Conservation (phyloP, 2,797 vertebrate species). For the Acanthurus tractus region DNA sequence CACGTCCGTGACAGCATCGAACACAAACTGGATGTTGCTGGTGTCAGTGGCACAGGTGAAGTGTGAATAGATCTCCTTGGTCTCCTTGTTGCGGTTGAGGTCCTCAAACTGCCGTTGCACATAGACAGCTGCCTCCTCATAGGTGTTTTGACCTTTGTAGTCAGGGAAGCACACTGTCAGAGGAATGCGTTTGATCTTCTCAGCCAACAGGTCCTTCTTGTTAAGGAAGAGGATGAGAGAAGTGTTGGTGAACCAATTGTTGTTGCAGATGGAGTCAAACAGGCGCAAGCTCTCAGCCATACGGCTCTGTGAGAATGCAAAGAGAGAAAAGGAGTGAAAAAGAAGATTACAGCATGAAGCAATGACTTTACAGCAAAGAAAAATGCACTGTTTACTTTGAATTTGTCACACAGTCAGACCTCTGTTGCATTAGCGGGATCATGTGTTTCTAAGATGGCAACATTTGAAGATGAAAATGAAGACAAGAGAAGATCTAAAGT, state of each 20-base stretch:
- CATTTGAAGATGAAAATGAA: conserved; percentile 32
- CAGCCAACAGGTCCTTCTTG: conserved; percentile 99
- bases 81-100: conserved; percentile 99
- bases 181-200: conserved; percentile 98
- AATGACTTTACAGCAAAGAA: conserved; percentile 8
- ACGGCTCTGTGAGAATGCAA: conserved; percentile 78
- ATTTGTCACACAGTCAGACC: conserved; percentile 50
- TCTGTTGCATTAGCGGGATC: conserved; percentile 74
- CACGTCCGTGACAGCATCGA: conserved; percentile 99
- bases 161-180: conserved; percentile 97
- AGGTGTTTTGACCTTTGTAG: conserved; percentile 99
- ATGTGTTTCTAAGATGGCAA: conserved; percentile 5
- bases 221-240: conserved; percentile 99
- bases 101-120: conserved; percentile 99
- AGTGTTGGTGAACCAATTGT: conserved; percentile 92
- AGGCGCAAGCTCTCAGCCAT: conserved; percentile 89
- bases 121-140: conserved; percentile 98
- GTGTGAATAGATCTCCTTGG: conserved; percentile 99
- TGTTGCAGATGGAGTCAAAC: conserved; percentile 91
- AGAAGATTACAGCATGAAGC: conserved; percentile 15
- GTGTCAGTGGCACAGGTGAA: conserved; percentile 99
- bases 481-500: conserved; percentile 28
- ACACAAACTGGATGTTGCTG: conserved; percentile 99
- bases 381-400: conserved; percentile 49
- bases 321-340: conserved; percentile 6